These are phyloP conservation scores for Acronicta leporina DNA, from an alignment of 2,888 invertebrate genomes.

Conservation along the genomic window DNA sequence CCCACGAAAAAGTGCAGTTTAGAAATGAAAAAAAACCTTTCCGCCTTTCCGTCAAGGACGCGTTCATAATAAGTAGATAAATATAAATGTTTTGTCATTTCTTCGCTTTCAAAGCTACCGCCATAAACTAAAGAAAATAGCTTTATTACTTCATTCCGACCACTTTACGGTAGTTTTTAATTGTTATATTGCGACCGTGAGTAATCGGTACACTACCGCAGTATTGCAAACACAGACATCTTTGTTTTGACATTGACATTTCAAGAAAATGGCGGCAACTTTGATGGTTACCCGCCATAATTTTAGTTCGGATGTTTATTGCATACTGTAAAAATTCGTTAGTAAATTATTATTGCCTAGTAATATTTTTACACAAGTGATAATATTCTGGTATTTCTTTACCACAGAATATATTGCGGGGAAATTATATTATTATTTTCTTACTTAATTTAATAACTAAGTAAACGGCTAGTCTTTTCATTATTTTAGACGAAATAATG, in stretches of 20 bases:
- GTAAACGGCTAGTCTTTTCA: no score
- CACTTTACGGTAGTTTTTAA: conserved; percentile 81
- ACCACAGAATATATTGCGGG: conserved; percentile 14
- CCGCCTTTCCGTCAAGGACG: conserved; percentile 54
- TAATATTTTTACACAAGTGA: conserved; percentile 26
- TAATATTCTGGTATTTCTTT: conserved; percentile 37
- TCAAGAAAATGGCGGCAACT: conserved; percentile 52
- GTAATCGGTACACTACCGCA: conserved; percentile 78
- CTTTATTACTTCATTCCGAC: conserved; percentile 68
- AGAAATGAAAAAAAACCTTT: conserved; percentile 31
- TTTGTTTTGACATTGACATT: conserved; percentile 61
- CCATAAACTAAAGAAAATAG: conserved; percentile 66
- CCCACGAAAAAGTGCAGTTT: conserved; percentile 16
- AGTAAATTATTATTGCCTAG: conserved; percentile 40
- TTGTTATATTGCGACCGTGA: conserved; percentile 77
- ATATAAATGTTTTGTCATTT: conserved; percentile 70
- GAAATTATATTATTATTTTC: conserved; percentile 15
- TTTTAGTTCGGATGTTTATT: conserved; percentile 56
- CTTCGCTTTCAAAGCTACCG: conserved; percentile 57
- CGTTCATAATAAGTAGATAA: conserved; percentile 50
- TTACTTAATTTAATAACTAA: conserved; percentile 16
- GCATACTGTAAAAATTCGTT: conserved; percentile 43
- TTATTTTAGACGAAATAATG: no score
- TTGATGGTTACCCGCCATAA: conserved; percentile 51
- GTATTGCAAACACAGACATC: conserved; percentile 64